Evolutionary conservation across 2,888 invertebrate genomes (phyloP).

Genomic region (Silvanus unidentatus): DNA sequence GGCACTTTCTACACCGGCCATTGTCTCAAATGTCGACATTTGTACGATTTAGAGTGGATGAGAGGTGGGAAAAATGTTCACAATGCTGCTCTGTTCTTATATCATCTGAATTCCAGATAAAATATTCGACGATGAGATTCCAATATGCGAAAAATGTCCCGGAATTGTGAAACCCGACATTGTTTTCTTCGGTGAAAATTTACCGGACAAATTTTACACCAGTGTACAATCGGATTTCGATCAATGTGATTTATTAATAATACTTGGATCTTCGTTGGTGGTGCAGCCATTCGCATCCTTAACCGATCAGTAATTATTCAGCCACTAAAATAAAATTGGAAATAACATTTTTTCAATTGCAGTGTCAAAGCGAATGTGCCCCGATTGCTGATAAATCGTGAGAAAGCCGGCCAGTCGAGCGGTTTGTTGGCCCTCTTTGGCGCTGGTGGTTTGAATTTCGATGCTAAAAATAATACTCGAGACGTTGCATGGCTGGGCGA

Average conservation of each 20-base stretch:
- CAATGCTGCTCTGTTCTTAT: constrained; percentile 1
- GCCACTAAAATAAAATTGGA: not conserved
- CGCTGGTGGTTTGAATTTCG: constrained; percentile 62
- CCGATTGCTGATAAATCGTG: constrained; percentile 80
- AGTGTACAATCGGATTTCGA: constrained; percentile 69
- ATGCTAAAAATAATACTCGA: constrained; percentile 55
- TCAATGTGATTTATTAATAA: constrained; percentile 83
- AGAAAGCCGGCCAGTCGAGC: constrained; percentile 57
- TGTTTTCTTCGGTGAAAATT: constrained; percentile 89
- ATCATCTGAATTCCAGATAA: constrained; percentile 50
- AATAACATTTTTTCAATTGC: constrained; percentile 13
- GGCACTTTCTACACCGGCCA: constrained; percentile 88
- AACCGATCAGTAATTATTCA: constrained; percentile 60
- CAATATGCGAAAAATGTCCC: constrained; percentile 63
- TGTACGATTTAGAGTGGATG: constrained; percentile 77
- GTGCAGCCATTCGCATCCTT: constrained; percentile 94
- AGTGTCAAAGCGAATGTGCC: constrained; percentile 69
- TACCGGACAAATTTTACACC: constrained; percentile 72
- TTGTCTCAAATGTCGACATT: constrained; percentile 69
- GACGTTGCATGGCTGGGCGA: constrained; percentile 80
- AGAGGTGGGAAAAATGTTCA: constrained; percentile 55
- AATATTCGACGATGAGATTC: constrained; percentile 67
- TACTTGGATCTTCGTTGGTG: constrained; percentile 90
- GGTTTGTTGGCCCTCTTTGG: constrained; percentile 41
- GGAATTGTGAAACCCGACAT: constrained; percentile 91